These are phyloP conservation scores for Eulimnadia texana DNA, from an alignment of 1,140 invertebrate species.

Conservation along the genomic window DNA sequence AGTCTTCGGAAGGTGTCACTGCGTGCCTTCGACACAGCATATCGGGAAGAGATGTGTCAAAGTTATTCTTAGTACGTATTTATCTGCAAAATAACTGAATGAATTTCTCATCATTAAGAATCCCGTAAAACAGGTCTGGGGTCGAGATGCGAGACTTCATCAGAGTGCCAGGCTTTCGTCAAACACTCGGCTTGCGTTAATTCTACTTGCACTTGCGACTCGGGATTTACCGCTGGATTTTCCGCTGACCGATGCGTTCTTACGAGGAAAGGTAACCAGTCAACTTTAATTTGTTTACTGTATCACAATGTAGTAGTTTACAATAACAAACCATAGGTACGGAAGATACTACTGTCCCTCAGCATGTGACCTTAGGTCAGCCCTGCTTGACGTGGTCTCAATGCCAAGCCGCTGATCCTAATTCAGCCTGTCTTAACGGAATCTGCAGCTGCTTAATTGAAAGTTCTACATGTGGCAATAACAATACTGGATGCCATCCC, in stretches of 20 bases:
- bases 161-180: not conserved
- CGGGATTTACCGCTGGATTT: not conserved
- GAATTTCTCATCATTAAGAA: not conserved
- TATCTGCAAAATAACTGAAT: no score
- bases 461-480: constrained; percentile 43
- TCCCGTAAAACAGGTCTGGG: not conserved
- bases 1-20: constrained; percentile 72
- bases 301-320: no score
- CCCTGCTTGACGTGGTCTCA: constrained; percentile 55
- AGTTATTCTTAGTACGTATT: not conserved
- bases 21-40: constrained; percentile 28
- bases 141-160: not conserved
- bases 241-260: not conserved
- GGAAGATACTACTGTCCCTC: constrained; percentile 44
- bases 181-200: not conserved
- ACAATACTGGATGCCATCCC: constrained; percentile 54
- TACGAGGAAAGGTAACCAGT: constrained; percentile 6
- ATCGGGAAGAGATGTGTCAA: constrained; percentile 21
- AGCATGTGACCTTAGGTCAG: constrained; percentile 54
- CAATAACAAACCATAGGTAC: no score
- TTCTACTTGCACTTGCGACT: constrained; percentile 1
- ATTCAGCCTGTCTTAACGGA: constrained; percentile 56
- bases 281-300: no score
- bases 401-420: constrained; percentile 59
- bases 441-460: constrained; percentile 57